These are phyloP conservation scores for Lethocerus indicus DNA, from an alignment of 1,140 invertebrate species.

Conservation along the genomic window DNA sequence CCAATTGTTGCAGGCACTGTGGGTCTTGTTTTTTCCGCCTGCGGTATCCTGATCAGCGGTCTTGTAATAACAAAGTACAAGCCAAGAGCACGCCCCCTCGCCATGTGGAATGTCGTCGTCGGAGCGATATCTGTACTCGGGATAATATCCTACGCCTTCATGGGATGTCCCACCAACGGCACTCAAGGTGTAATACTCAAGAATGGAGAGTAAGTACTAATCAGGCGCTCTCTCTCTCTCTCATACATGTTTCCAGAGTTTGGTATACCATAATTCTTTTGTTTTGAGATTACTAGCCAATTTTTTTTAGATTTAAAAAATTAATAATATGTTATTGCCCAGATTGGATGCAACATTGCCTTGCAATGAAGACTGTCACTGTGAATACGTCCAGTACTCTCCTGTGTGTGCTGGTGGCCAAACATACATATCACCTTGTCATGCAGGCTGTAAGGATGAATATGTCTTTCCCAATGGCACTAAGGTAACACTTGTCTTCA, in stretches of 20 bases:
- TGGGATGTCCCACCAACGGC: conserved; percentile 32
- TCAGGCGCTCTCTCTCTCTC: background rate
- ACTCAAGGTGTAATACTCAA: conserved; percentile 4
- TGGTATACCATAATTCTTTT: background rate
- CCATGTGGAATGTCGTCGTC: conserved; percentile 35
- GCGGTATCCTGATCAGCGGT: conserved; percentile 39
- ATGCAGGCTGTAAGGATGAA: conserved; percentile 39
- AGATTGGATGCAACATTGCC: background rate
- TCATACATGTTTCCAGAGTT: background rate
- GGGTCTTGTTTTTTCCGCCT: conserved; percentile 38
- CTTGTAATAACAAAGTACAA: conserved; percentile 37
- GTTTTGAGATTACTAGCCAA: conserved; percentile 19
- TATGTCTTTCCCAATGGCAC: conserved; percentile 9
- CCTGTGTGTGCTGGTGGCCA: conserved; percentile 42
- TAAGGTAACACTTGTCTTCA: conserved; percentile 10
- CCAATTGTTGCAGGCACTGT: conserved; percentile 23
- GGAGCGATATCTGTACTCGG: conserved; percentile 28
- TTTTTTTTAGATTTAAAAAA: no score
- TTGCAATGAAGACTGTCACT: conserved; percentile 43
- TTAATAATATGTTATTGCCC: background rate
- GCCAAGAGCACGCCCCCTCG: conserved; percentile 32
- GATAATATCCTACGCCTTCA: conserved; percentile 36
- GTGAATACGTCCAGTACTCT: conserved; percentile 38
- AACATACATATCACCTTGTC: conserved; percentile 51
- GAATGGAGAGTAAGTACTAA: background rate